These are phyloP conservation scores for Trichogramma dendrolimi DNA, from an alignment of 2,888 invertebrate species.

Conservation along the genomic window DNA sequence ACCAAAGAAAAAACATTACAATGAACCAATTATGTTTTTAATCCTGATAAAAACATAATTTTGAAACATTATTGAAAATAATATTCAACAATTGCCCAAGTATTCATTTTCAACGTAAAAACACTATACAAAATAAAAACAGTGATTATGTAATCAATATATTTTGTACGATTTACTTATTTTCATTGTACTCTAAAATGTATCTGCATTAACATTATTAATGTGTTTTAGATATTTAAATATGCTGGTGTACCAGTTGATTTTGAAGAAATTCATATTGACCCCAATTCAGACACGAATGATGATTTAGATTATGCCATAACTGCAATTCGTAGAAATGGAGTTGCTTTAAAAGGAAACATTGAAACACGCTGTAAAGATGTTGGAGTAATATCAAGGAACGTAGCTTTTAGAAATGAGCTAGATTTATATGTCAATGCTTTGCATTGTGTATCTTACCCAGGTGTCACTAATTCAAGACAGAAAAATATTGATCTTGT, in stretches of 20 bases:
- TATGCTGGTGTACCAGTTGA: constrained; percentile 91
- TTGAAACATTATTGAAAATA: too few species aligned
- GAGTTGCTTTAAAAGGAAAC: constrained; percentile 93
- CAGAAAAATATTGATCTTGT: constrained; percentile 85
- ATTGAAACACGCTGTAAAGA: constrained; percentile 90
- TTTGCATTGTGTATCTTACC: constrained; percentile 84
- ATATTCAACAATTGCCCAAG: too few species aligned
- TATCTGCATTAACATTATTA: too few species aligned
- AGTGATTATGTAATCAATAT: too few species aligned
- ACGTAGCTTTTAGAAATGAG: constrained; percentile 88
- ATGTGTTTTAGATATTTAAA: constrained; percentile 54
- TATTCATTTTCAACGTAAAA: too few species aligned
- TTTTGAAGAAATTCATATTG: constrained; percentile 89
- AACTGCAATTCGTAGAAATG: constrained; percentile 91
- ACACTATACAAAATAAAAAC: too few species aligned
- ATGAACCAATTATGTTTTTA: too few species aligned
- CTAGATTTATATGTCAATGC: constrained; percentile 92
- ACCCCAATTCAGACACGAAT: constrained; percentile 75
- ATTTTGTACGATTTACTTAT: too few species aligned
- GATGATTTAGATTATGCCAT: constrained; percentile 88
- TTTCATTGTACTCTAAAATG: too few species aligned
- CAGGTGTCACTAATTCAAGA: constrained; percentile 74
- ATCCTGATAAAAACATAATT: too few species aligned
- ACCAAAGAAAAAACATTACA: too few species aligned
- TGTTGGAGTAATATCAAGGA: constrained; percentile 79